These are phyloP conservation scores for Pontoporia blainvillei DNA, from an alignment of 2,113 vertebrate genomes.

Conservation along the genomic window DNA sequence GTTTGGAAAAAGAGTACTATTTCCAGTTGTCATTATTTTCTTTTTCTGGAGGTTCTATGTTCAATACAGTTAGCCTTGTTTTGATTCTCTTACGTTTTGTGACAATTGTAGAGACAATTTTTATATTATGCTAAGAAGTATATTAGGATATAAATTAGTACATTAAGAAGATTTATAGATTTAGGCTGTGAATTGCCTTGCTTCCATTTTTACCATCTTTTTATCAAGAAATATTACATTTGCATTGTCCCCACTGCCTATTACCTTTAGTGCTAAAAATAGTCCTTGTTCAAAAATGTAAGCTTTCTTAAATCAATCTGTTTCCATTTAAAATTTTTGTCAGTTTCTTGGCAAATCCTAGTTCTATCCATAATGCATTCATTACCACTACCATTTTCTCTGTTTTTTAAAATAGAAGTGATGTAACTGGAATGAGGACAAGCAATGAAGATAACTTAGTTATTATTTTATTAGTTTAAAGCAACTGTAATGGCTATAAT, in stretches of 20 bases:
- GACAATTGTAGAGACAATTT: neutral
- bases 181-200: neutral
- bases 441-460: neutral
- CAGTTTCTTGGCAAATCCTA: neutral
- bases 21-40: constrained; percentile 34
- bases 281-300: neutral
- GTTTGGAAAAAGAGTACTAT: constrained; percentile 34
- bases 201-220: neutral
- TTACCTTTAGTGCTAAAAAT: neutral
- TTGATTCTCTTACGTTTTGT: neutral
- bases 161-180: neutral
- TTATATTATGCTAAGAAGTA: neutral
- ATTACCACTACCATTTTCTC: neutral
- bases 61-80: neutral
- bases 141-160: neutral
- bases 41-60: neutral
- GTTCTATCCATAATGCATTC: neutral
- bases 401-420: neutral
- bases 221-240: neutral
- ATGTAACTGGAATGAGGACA: neutral
- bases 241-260: neutral
- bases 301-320: neutral
- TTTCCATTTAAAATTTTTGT: neutral
- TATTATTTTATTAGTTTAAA: constrained; percentile 16
- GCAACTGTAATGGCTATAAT: neutral